Evolutionary conservation across 1,140 invertebrate species (phyloP).

Genomic region (Drosophila ercepeae): DNA sequence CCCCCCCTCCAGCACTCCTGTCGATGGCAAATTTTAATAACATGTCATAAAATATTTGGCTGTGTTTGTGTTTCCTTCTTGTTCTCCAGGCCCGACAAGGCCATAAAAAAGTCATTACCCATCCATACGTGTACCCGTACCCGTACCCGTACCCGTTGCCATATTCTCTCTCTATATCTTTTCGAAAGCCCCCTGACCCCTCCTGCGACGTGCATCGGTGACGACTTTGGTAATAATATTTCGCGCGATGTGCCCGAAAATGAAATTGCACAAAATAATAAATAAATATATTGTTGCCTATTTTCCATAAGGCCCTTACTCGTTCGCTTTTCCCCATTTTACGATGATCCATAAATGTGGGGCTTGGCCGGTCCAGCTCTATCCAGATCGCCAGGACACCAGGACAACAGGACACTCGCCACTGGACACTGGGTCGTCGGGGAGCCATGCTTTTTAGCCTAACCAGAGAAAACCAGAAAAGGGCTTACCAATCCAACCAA

Average conservation of each 20-base stretch:
- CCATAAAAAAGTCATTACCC: slow-evolving; percentile 83
- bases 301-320: slow-evolving; percentile 44
- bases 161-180: slow-evolving; percentile 19
- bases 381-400: slow-evolving; percentile 2
- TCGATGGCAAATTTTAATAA: slow-evolving; percentile 77
- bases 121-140: slow-evolving; percentile 32
- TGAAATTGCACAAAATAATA: slow-evolving; percentile 71
- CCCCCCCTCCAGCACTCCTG: slow-evolving; percentile 1
- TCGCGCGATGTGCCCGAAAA: slow-evolving; percentile 33
- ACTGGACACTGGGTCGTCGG: slow-evolving; percentile 38
- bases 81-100: slow-evolving; percentile 42
- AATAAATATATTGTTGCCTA: slow-evolving; percentile 67
- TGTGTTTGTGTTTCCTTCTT: slow-evolving; percentile 32
- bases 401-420: slow-evolving; percentile 6
- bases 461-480: slow-evolving; percentile 7
- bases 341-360: slow-evolving; percentile 56
- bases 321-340: slow-evolving; percentile 30
- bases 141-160: slow-evolving; percentile 18
- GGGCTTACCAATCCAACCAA: neutral
- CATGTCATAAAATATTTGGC: slow-evolving; percentile 80
- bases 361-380: slow-evolving; percentile 3
- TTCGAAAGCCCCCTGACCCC: neutral
- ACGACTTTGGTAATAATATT: slow-evolving; percentile 51
- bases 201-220: slow-evolving; percentile 43
- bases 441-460: slow-evolving; percentile 60